These are phyloP conservation scores for Melieria crassipennis DNA, from an alignment of 2,888 invertebrate genomes.

Conservation along the genomic window DNA sequence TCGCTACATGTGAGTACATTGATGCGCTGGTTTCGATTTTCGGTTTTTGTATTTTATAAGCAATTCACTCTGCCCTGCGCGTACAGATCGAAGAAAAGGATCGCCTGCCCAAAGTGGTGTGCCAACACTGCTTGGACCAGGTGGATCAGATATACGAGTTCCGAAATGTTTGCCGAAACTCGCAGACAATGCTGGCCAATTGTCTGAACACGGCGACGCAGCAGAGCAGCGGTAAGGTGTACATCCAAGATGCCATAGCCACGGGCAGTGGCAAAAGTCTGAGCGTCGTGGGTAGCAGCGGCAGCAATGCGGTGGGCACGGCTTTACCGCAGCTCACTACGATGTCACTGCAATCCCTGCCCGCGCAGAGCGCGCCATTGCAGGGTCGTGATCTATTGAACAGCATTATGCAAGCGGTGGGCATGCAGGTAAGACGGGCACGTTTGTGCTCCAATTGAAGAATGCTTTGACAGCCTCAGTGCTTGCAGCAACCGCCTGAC, in stretches of 20 bases:
- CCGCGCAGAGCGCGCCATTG: conserved; percentile 1
- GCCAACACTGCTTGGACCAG: conserved; percentile 72
- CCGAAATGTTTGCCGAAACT: conserved; percentile 72
- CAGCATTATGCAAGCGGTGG: conserved; percentile 64
- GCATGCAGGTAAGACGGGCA: conserved; percentile 57
- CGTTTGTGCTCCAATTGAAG: not conserved
- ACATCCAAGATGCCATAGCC: conserved; percentile 68
- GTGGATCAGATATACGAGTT: conserved; percentile 73
- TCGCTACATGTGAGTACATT: conserved; percentile 54
- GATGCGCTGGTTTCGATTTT: not conserved
- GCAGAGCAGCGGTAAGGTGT: conserved; percentile 73
- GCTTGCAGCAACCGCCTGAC: conserved; percentile 27
- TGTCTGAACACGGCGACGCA: conserved; percentile 73
- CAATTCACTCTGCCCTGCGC: too few species aligned
- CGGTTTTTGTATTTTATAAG: not conserved
- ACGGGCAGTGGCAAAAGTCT: conserved; percentile 54
- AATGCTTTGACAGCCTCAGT: conserved; percentile 2
- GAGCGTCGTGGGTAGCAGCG: conserved; percentile 46
- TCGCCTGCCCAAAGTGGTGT: conserved; percentile 76
- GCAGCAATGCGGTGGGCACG: not conserved
- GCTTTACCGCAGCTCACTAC: not conserved
- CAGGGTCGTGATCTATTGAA: conserved; percentile 58
- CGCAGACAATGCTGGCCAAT: conserved; percentile 74
- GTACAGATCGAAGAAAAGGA: conserved; percentile 74
- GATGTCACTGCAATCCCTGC: not conserved